A percentile compares a stretch with the other conserved stretches of the same genome.
phyloP scores from a whole-genome alignment of 2,888 invertebrate genomes.

The Amphipyra berbera region DNA sequence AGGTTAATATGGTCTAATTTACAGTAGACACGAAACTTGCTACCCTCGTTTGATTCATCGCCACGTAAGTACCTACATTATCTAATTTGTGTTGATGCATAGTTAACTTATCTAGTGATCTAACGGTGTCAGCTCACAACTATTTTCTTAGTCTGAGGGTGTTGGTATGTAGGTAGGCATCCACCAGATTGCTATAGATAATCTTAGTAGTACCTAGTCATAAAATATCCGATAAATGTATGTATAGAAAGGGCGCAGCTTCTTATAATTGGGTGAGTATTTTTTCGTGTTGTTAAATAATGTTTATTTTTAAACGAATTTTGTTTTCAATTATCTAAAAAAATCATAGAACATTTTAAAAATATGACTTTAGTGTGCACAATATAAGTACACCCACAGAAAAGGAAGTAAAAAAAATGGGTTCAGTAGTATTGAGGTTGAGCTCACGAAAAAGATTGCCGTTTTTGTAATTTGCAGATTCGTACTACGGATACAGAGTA shows the following conservation, averaged over 20 bases:
- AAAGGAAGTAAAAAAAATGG: too few relatives aligned
- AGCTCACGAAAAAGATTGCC: too few relatives aligned
- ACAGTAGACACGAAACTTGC: constrained; percentile 59
- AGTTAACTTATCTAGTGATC: constrained; percentile 29
- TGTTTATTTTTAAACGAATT: background rate
- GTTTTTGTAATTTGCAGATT: too few relatives aligned
- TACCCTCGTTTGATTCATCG: constrained; percentile 68
- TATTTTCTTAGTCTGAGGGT: constrained; percentile 2
- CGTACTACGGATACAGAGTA: too few relatives aligned
- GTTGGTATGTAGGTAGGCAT: constrained; percentile 13
- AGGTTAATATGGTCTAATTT: constrained; percentile 73
- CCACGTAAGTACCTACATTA: constrained; percentile 75
- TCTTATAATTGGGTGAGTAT: constrained; percentile 8
- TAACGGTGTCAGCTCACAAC: constrained; percentile 2
- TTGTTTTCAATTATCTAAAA: background rate
- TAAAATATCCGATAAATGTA: constrained; percentile 11
- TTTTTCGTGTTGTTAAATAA: background rate
- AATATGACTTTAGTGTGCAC: too few relatives aligned
- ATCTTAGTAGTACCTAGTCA: constrained; percentile 6
- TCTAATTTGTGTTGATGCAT: constrained; percentile 41
- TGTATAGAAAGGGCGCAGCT: constrained; percentile 2
- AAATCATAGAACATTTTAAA: background rate
- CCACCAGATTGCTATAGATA: constrained; percentile 3
- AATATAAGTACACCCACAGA: too few relatives aligned
- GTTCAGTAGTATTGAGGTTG: too few relatives aligned